phyloP scores from a whole-genome alignment of 1,140 invertebrate genomes.

The Cyphomyrmex costatus region DNA sequence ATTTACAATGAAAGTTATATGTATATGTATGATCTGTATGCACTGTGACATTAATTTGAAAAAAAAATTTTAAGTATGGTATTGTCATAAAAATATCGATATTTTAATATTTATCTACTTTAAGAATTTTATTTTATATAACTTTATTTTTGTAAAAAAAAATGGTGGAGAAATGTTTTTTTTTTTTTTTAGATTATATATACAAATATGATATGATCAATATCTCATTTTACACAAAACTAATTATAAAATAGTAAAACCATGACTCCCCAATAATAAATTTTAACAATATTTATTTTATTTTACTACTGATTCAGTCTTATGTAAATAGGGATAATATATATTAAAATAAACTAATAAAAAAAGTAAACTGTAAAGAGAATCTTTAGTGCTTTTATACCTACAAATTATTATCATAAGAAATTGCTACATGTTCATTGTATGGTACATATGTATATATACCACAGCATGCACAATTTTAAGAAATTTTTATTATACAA shows the following conservation, averaged over 20 bases:
- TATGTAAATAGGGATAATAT: conserved; percentile 8
- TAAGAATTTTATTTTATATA: conserved; percentile 30
- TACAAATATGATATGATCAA: neutral
- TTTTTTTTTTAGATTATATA: conserved; percentile 13
- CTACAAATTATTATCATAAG: conserved; percentile 24
- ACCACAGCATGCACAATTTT: conserved; percentile 64
- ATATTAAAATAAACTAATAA: conserved; percentile 29
- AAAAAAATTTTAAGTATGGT: neutral
- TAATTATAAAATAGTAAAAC: conserved; percentile 42
- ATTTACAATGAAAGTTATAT: conserved; percentile 2
- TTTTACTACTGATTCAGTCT: neutral
- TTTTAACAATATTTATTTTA: conserved; percentile 34
- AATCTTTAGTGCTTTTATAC: conserved; percentile 15
- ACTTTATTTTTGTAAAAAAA: conserved; percentile 45
- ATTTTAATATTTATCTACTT: neutral
- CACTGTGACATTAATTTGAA: neutral
- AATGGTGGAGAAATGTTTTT: too few species aligned
- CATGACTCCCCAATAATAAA: conserved; percentile 25
- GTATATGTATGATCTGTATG: conserved; percentile 19
- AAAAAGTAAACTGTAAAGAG: conserved; percentile 16
- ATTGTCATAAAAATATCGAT: neutral
- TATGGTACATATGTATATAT: neutral
- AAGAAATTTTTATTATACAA: conserved; percentile 77
- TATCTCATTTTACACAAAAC: neutral
- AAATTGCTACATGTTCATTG: conserved; percentile 2